These are phyloP conservation scores for Lepetodrilus schrolli DNA, from an alignment of 2,888 invertebrate genomes.

Conservation along the genomic window DNA sequence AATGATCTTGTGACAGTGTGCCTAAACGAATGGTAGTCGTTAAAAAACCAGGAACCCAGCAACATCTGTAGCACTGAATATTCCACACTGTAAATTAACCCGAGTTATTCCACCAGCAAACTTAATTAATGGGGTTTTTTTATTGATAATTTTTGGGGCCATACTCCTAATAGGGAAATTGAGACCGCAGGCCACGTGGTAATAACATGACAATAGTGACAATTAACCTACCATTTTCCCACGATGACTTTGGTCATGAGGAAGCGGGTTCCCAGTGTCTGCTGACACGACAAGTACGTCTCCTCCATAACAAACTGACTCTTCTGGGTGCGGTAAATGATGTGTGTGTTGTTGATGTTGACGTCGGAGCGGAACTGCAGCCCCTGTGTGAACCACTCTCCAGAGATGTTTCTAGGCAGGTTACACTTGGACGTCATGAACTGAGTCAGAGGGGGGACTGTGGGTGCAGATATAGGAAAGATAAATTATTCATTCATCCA, in stretches of 20 bases:
- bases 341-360: constrained; percentile 93
- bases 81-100: too few species aligned
- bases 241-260: constrained; percentile 98
- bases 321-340: constrained; percentile 95
- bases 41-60: too few species aligned
- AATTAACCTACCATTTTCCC: constrained; percentile 85
- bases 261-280: constrained; percentile 90
- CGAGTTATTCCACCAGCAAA: too few species aligned
- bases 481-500: neutral
- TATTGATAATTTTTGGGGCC: too few species aligned
- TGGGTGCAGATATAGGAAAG: constrained; percentile 28
- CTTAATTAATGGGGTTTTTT: too few species aligned
- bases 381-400: constrained; percentile 97
- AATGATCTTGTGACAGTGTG: too few species aligned
- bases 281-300: constrained; percentile 95
- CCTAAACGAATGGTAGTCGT: too few species aligned
- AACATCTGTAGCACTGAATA: too few species aligned
- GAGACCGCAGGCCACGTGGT: too few species aligned
- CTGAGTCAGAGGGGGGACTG: constrained; percentile 63
- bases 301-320: constrained; percentile 83
- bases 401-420: constrained; percentile 93
- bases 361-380: constrained; percentile 91
- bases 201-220: neutral
- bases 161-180: too few species aligned
- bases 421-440: constrained; percentile 86